Percentiles rank a stretch among this genome's conserved stretches.
phyloP scores from a whole-genome alignment of 2,113 vertebrate species.

The Etheostoma spectabile region DNA sequence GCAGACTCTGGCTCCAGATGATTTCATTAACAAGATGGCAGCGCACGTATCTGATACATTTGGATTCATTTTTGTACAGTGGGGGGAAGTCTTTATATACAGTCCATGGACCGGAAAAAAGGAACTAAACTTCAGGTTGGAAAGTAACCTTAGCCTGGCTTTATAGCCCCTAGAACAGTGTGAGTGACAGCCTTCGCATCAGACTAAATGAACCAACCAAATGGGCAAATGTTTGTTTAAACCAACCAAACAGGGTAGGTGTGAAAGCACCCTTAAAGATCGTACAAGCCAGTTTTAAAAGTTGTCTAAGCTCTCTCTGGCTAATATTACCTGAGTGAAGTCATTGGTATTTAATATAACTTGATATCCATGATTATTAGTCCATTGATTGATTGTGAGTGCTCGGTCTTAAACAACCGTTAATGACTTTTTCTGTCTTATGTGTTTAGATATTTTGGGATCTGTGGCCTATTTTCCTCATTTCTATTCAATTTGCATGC shows the following conservation, averaged over 20 bases:
- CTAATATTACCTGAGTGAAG: constrained; percentile 4
- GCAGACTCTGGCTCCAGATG: no score
- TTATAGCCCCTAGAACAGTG: constrained; percentile 4
- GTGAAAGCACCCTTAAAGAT: neutral
- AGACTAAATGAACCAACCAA: neutral
- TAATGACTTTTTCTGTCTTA: constrained; percentile 53
- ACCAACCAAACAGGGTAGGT: neutral
- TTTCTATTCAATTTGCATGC: constrained; percentile 67
- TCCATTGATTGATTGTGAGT: constrained; percentile 59
- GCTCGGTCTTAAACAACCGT: constrained; percentile 32
- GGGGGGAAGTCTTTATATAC: no score
- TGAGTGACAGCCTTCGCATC: constrained; percentile 6
- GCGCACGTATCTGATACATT: no score
- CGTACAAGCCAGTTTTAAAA: neutral
- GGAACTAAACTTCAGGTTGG: neutral
- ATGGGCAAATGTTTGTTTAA: neutral
- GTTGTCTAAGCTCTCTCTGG: constrained; percentile 11
- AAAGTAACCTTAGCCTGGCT: neutral
- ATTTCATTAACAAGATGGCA: no score
- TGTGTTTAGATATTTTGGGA: constrained; percentile 68
- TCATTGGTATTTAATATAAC: constrained; percentile 14
- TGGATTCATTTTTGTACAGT: no score
- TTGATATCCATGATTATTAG: constrained; percentile 53
- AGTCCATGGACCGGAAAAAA: neutral
- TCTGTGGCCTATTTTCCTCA: constrained; percentile 50